Percentiles rank a stretch among this genome's conserved stretches.
These are phyloP conservation scores for Gasterosteus nipponicus DNA, from an alignment of 2,113 vertebrate species.

Conservation along the genomic window DNA sequence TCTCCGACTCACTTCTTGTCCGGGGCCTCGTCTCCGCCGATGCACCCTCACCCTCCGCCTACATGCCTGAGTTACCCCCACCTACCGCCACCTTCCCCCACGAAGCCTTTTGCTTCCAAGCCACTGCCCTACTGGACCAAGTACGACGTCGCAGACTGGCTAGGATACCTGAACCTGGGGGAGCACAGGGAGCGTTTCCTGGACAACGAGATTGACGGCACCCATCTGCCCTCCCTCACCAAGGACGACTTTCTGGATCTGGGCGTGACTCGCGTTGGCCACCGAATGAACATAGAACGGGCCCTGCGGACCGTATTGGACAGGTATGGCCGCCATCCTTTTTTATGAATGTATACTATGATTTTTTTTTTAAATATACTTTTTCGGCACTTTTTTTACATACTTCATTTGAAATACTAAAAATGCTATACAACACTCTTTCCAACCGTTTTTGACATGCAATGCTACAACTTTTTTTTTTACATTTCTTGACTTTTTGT, in stretches of 20 bases:
- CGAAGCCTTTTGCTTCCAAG: slow-evolving; percentile 92
- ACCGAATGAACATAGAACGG: slow-evolving; percentile 95
- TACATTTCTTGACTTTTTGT: neutral
- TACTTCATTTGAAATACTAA: neutral
- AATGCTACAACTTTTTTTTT: neutral
- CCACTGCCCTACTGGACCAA: slow-evolving; percentile 95
- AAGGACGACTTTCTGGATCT: slow-evolving; percentile 95
- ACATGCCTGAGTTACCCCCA: slow-evolving; percentile 87
- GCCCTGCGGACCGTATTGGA: slow-evolving; percentile 91
- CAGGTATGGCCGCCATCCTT: slow-evolving; percentile 82
- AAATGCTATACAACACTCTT: neutral
- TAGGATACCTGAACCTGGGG: slow-evolving; percentile 89
- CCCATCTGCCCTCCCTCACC: slow-evolving; percentile 91
- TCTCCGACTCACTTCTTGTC: slow-evolving; percentile 91
- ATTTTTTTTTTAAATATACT: neutral
- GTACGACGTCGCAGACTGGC: slow-evolving; percentile 94
- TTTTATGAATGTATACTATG: neutral
- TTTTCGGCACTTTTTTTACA: neutral
- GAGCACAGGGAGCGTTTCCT: slow-evolving; percentile 93
- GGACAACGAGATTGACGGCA: slow-evolving; percentile 96
- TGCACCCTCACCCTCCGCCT: slow-evolving; percentile 80
- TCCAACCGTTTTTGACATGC: neutral
- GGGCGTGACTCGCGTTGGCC: slow-evolving; percentile 94
- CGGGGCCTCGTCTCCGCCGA: slow-evolving; percentile 79
- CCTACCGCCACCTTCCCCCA: slow-evolving; percentile 85